Evolutionary conservation across 2,888 invertebrate species (phyloP), one percentile per base, ranked within the genome.

Genomic region (Nymphalis c-album): DNA sequence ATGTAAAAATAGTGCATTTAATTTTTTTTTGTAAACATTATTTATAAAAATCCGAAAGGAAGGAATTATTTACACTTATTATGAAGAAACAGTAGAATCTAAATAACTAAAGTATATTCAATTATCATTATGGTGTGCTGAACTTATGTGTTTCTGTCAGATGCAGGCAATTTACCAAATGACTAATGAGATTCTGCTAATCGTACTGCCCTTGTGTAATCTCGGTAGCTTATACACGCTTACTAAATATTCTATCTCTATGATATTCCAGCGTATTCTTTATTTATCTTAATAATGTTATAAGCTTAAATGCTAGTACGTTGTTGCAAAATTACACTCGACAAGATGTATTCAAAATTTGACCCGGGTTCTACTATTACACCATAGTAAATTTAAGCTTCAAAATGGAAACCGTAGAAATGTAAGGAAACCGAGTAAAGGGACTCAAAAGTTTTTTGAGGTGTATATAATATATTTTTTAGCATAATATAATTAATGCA

Each of bases 131-230:
- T 22, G 51, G 16, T 51, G 16, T 51, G 51, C 26, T 22, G 8
- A 20, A 50, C 50, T 50, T 50, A 20, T 50, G 50, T 50, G 50
- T 50, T 50, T 20, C 20, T 50, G 50, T 50, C 50, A 10, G 10
- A 50, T 50, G n/a, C 50, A 50, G 50, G 50, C 22, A 51, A 22
- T 26, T 51, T 22, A 51, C 51, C 20, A 51, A 22, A 51, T 51
- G 51, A 51, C 10, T 51, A 51, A 51, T 22, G 51, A 51, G 16
- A 22, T 20, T 22, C 51, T 51, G 18, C 22, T 22, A 51, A 18
- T 50, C 50, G 20, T 50, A 50, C 16, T 20, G 16, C 16, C 22
- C 51, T 40, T 16, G 22, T 51, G 22, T 16, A 51, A 51, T 26
- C 51, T 20, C 13, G 16, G 18, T 48, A 18, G 48, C n/a, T 18